Conservation (phyloP, 2,113 vertebrate species). For the Artemisiospiza belli region DNA sequence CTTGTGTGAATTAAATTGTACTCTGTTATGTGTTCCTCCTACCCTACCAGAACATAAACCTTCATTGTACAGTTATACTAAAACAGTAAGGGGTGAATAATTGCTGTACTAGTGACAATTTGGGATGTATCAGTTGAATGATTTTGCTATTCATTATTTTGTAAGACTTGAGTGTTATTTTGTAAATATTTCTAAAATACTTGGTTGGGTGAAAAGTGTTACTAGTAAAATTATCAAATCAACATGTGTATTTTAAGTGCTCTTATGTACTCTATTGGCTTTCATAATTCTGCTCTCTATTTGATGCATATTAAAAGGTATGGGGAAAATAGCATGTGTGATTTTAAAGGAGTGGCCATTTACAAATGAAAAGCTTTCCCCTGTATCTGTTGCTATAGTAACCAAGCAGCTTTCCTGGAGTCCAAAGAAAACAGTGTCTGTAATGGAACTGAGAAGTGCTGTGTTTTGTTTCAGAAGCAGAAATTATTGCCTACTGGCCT, state of each 20-base stretch:
- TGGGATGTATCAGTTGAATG: not conserved
- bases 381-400: constrained; percentile 66
- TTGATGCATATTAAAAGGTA: constrained; percentile 21
- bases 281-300: constrained; percentile 34
- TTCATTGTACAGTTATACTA: not conserved
- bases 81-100: not conserved
- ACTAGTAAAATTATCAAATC: not conserved
- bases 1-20: not conserved
- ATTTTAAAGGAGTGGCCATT: constrained; percentile 57
- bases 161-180: not conserved
- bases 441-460: not conserved
- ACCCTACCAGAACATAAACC: not conserved
- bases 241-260: not conserved
- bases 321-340: constrained; percentile 22
- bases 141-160: not conserved
- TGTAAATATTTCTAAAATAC: not conserved
- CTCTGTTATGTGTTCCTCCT: not conserved
- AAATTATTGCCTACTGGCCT: not conserved
- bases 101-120: not conserved
- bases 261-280: not conserved
- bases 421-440: constrained; percentile 4
- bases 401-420: constrained; percentile 61
- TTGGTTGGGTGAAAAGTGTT: not conserved
- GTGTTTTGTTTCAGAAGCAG: constrained; percentile 3
- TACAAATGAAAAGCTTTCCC: constrained; percentile 60